Evolutionary conservation across 2,888 invertebrate species (phyloP).

Genomic region (Plebejus argus): DNA sequence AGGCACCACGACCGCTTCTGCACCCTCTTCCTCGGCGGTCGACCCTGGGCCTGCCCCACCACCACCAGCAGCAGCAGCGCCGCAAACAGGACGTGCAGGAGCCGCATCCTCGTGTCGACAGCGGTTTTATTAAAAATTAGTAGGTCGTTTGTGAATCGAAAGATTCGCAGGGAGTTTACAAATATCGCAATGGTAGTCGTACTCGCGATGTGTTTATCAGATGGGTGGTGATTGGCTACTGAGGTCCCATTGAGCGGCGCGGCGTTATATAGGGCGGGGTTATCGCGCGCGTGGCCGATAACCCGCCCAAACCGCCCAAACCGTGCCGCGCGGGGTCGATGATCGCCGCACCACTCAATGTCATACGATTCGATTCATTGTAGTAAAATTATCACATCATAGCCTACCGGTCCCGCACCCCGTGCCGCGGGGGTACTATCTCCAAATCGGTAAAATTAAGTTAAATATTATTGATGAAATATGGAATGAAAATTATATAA

Average conservation of each 20-base stretch:
- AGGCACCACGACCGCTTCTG: constrained; percentile 59
- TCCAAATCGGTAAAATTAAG: neutral
- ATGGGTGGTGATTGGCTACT: constrained; percentile 59
- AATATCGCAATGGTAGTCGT: neutral
- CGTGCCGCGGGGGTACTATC: constrained; percentile 18
- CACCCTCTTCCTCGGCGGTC: constrained; percentile 53
- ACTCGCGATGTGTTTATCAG: constrained; percentile 49
- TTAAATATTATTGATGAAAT: neutral
- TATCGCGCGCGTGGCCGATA: constrained; percentile 76
- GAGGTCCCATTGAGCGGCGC: constrained; percentile 53
- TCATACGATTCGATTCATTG: constrained; percentile 59
- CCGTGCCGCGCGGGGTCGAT: constrained; percentile 61
- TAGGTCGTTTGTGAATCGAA: constrained; percentile 38
- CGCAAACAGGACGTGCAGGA: constrained; percentile 54
- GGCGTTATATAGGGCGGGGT: constrained; percentile 65
- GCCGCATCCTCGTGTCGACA: constrained; percentile 55
- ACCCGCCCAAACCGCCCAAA: constrained; percentile 57
- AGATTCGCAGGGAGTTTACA: neutral
- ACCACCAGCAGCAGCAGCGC: constrained; percentile 51
- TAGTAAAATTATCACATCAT: constrained; percentile 72
- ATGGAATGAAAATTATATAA: neutral
- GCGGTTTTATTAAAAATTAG: neutral
- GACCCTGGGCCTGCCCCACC: constrained; percentile 48
- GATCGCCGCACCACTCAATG: constrained; percentile 60
- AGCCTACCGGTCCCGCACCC: constrained; percentile 41